Percentiles rank a stretch among this genome's conserved stretches.
These are phyloP conservation scores for Tigriopus californicus DNA, from an alignment of 2,888 invertebrate genomes.

Conservation along the genomic window DNA sequence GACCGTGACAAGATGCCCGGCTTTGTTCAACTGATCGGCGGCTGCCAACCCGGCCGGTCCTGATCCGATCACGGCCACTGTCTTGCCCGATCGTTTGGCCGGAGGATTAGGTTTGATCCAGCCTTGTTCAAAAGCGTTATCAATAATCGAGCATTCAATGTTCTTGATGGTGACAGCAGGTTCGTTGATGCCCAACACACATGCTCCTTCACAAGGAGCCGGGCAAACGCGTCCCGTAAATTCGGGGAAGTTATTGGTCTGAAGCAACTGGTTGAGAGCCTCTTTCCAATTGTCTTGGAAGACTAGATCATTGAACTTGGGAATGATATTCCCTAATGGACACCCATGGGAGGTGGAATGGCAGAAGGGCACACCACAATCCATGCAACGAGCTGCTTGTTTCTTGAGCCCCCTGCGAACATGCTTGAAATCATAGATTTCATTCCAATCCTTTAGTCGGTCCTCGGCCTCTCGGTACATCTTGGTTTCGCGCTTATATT, in stretches of 20 bases:
- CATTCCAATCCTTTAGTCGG: slow-evolving; percentile 84
- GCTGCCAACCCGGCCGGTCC: slow-evolving; percentile 89
- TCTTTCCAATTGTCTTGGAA: slow-evolving; percentile 84
- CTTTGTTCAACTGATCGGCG: slow-evolving; percentile 91
- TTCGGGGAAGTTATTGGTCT: slow-evolving; percentile 99
- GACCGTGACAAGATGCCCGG: slow-evolving; percentile 86
- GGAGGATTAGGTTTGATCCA: slow-evolving; percentile 77
- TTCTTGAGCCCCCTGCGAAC: slow-evolving; percentile 63
- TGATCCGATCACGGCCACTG: slow-evolving; percentile 75
- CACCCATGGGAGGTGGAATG: slow-evolving; percentile 74
- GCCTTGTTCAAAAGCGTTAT: slow-evolving; percentile 88
- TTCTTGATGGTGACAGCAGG: slow-evolving; percentile 97
- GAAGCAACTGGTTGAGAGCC: slow-evolving; percentile 73
- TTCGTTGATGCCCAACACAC: slow-evolving; percentile 84
- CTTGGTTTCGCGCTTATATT: slow-evolving; percentile 72
- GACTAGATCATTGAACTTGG: slow-evolving; percentile 97
- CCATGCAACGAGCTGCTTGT: slow-evolving; percentile 93
- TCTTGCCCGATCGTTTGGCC: slow-evolving; percentile 49
- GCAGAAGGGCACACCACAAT: slow-evolving; percentile 91
- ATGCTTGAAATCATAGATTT: slow-evolving; percentile 71
- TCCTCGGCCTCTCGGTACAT: slow-evolving; percentile 68
- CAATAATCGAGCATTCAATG: slow-evolving; percentile 96
- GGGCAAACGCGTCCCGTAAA: slow-evolving; percentile 66
- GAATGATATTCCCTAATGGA: slow-evolving; percentile 93
- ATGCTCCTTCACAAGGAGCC: slow-evolving; percentile 96